Percentiles rank a stretch among this genome's conserved stretches.
These are phyloP conservation scores for Hypomesus transpacificus DNA, from an alignment of 2,113 vertebrate genomes.

Conservation along the genomic window DNA sequence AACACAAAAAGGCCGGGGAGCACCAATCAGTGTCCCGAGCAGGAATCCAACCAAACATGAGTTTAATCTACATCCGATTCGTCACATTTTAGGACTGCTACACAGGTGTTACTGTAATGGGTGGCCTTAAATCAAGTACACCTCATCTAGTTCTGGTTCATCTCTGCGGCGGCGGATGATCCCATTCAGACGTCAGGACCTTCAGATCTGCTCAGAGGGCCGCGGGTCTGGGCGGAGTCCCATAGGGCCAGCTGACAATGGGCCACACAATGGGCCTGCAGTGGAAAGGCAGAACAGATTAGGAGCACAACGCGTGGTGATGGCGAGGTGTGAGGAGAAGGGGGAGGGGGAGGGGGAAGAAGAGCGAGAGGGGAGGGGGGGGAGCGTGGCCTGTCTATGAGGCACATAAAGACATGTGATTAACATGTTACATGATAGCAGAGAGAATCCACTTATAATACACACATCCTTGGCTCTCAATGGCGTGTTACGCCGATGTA, in stretches of 20 bases:
- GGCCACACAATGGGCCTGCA: conserved; percentile 7
- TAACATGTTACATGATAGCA: conserved; percentile 12
- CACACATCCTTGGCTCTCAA: background rate
- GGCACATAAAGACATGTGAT: conserved; percentile 3
- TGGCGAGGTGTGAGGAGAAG: background rate
- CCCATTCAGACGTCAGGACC: conserved; percentile 1
- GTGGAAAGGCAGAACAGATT: conserved; percentile 5
- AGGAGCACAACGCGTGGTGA: background rate
- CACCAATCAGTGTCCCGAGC: too few species aligned
- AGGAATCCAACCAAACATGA: too few species aligned
- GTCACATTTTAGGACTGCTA: too few species aligned
- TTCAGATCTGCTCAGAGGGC: background rate
- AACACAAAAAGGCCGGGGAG: too few species aligned
- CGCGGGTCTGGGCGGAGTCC: conserved; percentile 1
- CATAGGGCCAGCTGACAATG: conserved; percentile 8
- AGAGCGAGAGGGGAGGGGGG: too few species aligned
- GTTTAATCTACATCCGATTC: too few species aligned
- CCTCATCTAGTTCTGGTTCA: too few species aligned
- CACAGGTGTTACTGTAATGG: too few species aligned
- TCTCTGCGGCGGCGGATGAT: too few species aligned
- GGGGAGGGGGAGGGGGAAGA: too few species aligned
- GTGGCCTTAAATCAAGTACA: too few species aligned
- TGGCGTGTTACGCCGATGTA: background rate
- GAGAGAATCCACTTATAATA: background rate
- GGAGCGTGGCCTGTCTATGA: background rate